Evolutionary conservation across 2,888 invertebrate genomes (phyloP), one percentile per base, ranked within the genome.

Genomic region (Metalampra italica): DNA sequence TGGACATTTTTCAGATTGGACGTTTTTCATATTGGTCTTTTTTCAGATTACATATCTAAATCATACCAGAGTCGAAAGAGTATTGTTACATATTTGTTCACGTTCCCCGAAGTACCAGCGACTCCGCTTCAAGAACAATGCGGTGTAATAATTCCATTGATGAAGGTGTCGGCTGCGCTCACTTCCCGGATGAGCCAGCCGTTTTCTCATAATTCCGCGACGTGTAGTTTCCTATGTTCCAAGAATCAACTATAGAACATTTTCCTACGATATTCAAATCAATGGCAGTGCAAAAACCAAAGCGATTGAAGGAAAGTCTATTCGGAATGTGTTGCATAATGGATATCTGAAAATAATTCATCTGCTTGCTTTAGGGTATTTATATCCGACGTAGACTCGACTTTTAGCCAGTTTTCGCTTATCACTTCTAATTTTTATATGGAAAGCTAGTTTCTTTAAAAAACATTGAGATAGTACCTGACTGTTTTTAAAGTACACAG

Each of bases 111-210:
- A 66, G 64, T 64, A 65, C 61, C 56, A 61, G 64, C 54, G 57
- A 48, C 30, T 50, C 46, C 29, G 14, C 34, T 9, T 44, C 22
- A 46, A 62, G 61, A 70, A 71, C 71, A 72, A 72, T 72, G 68
- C 51, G 50, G n/a, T n/a, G n/a, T n/a, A n/a, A n/a, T 53, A 54
- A 55, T 68, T 66, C 60, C 55, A 63, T 61, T 56, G 62, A 68
- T 59, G 8, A 40, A 44, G 50, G 43, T 40, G 46, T 36, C 47
- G 44, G 36, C 47, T 45, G 36, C 47, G 53, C 53, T 49, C 59
- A 64, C 69, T 77, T 77, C 76, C 76, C 70, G 75, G 70, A 75
- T 65, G 64, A 53, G 50, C 46, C 43, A 47, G 38, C 45, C 55
- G 65, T 74, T 74, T 77, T 77, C 73, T 66, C 70, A 71, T 61